Evolutionary conservation across 2,113 vertebrate genomes (phyloP).

Genomic region (Astur gentilis): DNA sequence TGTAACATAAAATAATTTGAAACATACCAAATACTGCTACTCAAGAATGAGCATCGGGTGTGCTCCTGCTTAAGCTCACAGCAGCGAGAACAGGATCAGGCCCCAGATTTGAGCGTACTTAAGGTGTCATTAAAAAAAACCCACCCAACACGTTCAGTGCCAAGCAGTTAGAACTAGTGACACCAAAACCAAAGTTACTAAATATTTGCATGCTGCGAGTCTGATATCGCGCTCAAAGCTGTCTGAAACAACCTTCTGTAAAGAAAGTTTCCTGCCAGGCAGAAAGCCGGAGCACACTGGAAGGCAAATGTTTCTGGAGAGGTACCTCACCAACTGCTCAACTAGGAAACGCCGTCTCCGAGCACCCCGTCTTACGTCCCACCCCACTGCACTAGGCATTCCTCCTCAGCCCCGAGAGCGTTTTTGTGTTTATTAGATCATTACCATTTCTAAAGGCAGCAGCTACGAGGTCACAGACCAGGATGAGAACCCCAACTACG

Average conservation of each 20-base stretch:
- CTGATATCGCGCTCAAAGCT: neutral
- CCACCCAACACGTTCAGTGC: neutral
- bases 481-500: neutral
- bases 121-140: neutral
- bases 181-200: neutral
- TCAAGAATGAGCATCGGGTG: neutral
- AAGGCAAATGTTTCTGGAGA: neutral
- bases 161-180: neutral
- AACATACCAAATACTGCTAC: neutral
- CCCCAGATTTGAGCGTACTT: neutral
- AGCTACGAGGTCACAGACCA: neutral
- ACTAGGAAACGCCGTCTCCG: neutral
- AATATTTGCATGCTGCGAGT: neutral
- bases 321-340: neutral
- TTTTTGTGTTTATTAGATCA: neutral
- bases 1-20: neutral
- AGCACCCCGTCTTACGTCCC: neutral
- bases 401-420: neutral
- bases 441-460: constrained; percentile 20
- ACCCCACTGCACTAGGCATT: neutral
- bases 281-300: neutral
- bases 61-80: neutral
- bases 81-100: neutral
- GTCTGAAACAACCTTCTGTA: neutral
- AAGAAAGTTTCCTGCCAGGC: constrained; percentile 16